Conservation (phyloP, 2,888 invertebrate genomes). For the Ectemnius cavifrons region DNA sequence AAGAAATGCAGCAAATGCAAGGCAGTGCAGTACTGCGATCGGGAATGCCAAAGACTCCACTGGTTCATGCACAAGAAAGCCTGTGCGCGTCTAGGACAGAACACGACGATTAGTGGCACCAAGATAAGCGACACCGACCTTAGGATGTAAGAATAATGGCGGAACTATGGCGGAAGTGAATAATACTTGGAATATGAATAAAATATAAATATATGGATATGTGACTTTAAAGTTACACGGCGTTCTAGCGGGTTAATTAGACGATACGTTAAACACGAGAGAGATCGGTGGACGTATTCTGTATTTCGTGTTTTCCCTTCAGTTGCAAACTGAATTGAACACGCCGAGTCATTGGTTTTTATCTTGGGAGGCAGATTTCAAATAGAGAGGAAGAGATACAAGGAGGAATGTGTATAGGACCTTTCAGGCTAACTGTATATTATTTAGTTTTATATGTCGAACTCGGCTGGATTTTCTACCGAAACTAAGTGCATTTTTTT, state of each 20-base stretch:
- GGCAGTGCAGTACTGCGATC: slow-evolving; percentile 94
- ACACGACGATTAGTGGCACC: slow-evolving; percentile 23
- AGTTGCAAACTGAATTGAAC: neutral
- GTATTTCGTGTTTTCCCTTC: too few species aligned
- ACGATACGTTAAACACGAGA: too few species aligned
- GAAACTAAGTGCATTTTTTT: too few species aligned
- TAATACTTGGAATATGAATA: too few species aligned
- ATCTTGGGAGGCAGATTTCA: neutral
- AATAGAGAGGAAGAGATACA: too few species aligned
- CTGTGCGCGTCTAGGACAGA: slow-evolving; percentile 82
- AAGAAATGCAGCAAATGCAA: slow-evolving; percentile 98
- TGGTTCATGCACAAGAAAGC: slow-evolving; percentile 95
- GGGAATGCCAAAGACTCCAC: slow-evolving; percentile 95
- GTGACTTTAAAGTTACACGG: too few species aligned
- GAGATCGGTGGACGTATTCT: too few species aligned
- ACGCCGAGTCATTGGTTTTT: neutral
- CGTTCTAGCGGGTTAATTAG: too few species aligned
- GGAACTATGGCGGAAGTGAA: neutral
- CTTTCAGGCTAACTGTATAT: too few species aligned
- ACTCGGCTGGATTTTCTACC: too few species aligned
- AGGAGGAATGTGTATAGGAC: too few species aligned
- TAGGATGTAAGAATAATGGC: neutral
- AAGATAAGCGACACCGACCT: slow-evolving; percentile 52
- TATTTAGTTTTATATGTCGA: too few species aligned
- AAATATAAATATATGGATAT: neutral